A percentile compares a stretch with the other conserved stretches of the same genome.
These are phyloP conservation scores for Brachionus plicatilis DNA, from an alignment of 1,140 invertebrate genomes.

Conservation along the genomic window DNA sequence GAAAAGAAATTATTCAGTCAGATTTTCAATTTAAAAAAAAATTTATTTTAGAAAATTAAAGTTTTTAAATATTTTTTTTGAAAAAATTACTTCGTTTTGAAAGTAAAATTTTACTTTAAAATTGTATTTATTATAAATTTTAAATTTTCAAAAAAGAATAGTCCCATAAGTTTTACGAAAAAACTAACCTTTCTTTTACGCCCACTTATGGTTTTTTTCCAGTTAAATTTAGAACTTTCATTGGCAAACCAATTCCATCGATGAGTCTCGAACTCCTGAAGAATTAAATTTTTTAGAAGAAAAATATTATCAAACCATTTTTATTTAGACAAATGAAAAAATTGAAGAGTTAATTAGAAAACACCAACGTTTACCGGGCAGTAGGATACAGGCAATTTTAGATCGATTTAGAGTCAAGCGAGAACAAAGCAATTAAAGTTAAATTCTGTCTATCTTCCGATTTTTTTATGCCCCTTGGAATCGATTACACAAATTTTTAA, in stretches of 20 bases:
- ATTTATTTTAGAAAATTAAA: too few species aligned
- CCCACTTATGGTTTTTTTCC: constrained; percentile 97
- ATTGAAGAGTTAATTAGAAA: constrained; percentile 51
- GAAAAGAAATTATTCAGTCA: too few species aligned
- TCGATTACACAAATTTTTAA: too few species aligned
- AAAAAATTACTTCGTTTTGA: too few species aligned
- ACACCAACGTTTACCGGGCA: neutral
- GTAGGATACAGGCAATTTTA: neutral
- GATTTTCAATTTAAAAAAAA: too few species aligned
- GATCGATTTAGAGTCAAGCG: neutral
- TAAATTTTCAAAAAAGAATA: constrained; percentile 43
- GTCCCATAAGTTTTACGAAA: constrained; percentile 64
- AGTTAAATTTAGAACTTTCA: constrained; percentile 69
- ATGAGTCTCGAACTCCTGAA: neutral
- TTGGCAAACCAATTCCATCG: neutral
- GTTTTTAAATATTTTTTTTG: too few species aligned
- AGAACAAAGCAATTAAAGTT: neutral
- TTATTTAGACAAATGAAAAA: constrained; percentile 65
- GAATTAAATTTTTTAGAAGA: too few species aligned
- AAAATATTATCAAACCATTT: constrained; percentile 9
- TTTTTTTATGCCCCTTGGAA: too few species aligned
- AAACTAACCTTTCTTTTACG: constrained; percentile 77
- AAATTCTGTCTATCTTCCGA: too few species aligned
- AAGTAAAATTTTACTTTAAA: constrained; percentile 44
- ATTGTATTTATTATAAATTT: too few species aligned